Evolutionary conservation across 2,888 invertebrate species (phyloP).

Genomic region (Latrodectus elegans): DNA sequence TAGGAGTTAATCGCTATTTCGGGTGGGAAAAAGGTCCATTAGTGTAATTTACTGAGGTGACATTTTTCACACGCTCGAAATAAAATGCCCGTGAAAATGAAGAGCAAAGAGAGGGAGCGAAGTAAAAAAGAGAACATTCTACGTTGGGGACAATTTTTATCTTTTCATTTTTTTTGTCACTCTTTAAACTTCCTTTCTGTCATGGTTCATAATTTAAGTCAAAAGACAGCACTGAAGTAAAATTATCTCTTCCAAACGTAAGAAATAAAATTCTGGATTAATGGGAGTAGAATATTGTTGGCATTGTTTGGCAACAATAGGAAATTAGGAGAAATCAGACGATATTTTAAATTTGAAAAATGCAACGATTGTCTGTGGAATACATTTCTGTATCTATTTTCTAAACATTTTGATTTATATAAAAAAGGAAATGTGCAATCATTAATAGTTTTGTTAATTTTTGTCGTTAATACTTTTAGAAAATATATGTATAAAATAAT

Average conservation of each 20-base stretch:
- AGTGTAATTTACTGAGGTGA: slow-evolving; percentile 62
- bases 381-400: too few species aligned
- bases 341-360: too few species aligned
- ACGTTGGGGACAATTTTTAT: background rate
- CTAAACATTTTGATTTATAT: too few species aligned
- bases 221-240: slow-evolving; percentile 30
- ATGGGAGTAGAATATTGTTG: background rate
- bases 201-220: slow-evolving; percentile 18
- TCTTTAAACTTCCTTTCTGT: slow-evolving; percentile 1
- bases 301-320: background rate
- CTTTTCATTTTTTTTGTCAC: background rate
- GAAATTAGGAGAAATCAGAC: too few species aligned
- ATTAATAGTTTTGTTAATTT: too few species aligned
- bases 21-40: slow-evolving; percentile 56
- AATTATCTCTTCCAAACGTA: slow-evolving; percentile 23
- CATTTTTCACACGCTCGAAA: slow-evolving; percentile 68
- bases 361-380: too few species aligned
- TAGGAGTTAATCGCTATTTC: slow-evolving; percentile 69
- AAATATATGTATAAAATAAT: too few species aligned
- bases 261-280: slow-evolving; percentile 16
- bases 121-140: background rate
- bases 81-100: slow-evolving; percentile 61
- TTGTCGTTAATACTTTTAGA: too few species aligned
- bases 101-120: background rate
- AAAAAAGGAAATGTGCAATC: too few species aligned